Evolutionary conservation across 2,797 vertebrate species (phyloP), one percentile per base, ranked within the genome.

Genomic region (Pipistrellus kuhlii): DNA sequence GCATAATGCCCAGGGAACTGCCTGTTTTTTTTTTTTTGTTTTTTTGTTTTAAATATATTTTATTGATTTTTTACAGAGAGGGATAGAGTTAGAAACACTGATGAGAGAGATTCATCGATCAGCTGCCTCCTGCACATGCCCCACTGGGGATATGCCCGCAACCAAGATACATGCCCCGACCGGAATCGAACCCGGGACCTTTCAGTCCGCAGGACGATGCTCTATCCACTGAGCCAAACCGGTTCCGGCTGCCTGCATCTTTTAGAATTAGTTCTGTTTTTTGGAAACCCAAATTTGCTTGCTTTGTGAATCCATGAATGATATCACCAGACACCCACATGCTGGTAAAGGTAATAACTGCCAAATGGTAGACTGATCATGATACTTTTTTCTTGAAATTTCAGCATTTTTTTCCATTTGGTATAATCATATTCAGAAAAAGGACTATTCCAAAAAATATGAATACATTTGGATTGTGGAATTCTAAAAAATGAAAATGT

Each of bases 401-500:
- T 71, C 20, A 93, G 21, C 51, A 82, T 41, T 82, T 75, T 82
- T 32, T 87, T 86, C 41, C 25, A 62, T 46, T 17, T 86, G 68
- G 38, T 55, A 80, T 4, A 72, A 8, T 80, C 9, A 69, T 77
- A 83, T 18, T 91, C 44, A 77, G 73, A 89, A 59, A 89, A 57
- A 20, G 48, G 20, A 13, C 48, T 73, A 8, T 73, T 68, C 13
- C 8, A 46, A 80, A 85, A 66, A 81, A 57, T 66, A 86, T 5
- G 41, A 90, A 59, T 30, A 30, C 6, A n/a, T 71, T 53, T 89
- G 15, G n/a, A 59, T 76, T 84, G n/a, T 89, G 38, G 51, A 77
- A 84, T 76, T 83, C 48, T 89, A 62, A 41, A 77, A 89, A 89
- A 89, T 44, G 46, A 75, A 76, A 69, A 53, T 32, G 23, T 51